Evolutionary conservation across 2,113 vertebrate genomes (phyloP).

Genomic region (Macquaria australasica): DNA sequence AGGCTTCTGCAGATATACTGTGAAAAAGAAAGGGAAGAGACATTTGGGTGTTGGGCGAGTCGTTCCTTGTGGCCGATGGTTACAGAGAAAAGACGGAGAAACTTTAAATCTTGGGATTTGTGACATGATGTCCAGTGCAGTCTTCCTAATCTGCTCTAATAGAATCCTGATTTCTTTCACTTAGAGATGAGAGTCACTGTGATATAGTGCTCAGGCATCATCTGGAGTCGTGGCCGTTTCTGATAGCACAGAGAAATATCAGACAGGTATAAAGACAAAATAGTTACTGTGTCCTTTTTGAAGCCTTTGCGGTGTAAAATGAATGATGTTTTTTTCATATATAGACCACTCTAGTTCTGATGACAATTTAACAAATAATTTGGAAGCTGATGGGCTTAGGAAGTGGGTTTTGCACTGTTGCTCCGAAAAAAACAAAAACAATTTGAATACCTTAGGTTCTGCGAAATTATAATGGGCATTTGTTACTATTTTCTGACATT

Average conservation of each 20-base stretch:
- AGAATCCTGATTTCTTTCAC: conserved; percentile 78
- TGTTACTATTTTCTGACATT: not conserved
- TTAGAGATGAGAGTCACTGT: conserved; percentile 66
- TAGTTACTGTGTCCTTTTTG: not conserved
- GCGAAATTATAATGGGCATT: not conserved
- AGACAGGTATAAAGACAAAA: conserved; percentile 41
- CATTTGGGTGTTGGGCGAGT: conserved; percentile 28
- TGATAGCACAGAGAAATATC: conserved; percentile 45
- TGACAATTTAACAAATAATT: not conserved
- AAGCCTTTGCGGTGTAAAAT: conserved; percentile 9
- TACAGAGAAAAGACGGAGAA: conserved; percentile 52
- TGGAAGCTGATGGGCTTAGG: not conserved
- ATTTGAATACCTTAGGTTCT: not conserved
- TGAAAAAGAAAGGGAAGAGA: conserved; percentile 24
- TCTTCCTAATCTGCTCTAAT: conserved; percentile 79
- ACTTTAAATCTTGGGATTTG: conserved; percentile 76
- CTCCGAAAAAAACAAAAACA: too few relatives aligned
- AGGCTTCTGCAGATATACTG: conserved; percentile 2
- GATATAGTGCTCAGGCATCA: conserved; percentile 60
- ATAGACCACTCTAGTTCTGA: not conserved
- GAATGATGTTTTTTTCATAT: not conserved
- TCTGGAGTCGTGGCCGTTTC: conserved; percentile 40
- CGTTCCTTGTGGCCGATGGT: conserved; percentile 50
- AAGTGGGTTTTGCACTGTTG: not conserved
- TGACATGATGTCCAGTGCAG: conserved; percentile 74